Base-by-base conservation (phyloP, 92 coral and sea anemone genomes). In the Zoanthus gigantus region DNA sequence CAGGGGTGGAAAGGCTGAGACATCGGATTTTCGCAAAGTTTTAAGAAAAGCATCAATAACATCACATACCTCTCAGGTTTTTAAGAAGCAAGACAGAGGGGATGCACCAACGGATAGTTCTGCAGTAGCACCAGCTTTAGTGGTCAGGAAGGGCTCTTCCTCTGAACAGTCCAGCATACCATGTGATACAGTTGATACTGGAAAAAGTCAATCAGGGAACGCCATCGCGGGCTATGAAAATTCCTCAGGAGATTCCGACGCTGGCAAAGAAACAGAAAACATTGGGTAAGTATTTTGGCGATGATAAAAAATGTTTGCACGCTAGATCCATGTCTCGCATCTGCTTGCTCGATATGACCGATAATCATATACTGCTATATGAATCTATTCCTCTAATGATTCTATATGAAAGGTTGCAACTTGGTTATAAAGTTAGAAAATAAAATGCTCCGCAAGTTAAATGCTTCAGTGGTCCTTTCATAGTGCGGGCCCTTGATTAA, bases 21-120 rank as follows among this genome's bases (percentile, higher is more conserved):
- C 74, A 6, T 66, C 85, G 32, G 85, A 81, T 29, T 81, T 81
- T 46, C 85, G 85, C 29, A 81, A 81, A 63, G 85, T 81, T 14
- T 75, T 81, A 15, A 81, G 85, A 42, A 81, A 81, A 52, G 85
- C 85, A 13, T 81, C 85, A 18, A 66, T 74, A 0, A 47, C 73
- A 7, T 65, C 85, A 11, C 60, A 81, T 44, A 81, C 48, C 10
- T 71, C 85, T 46, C 75, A 66, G 56, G 50, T 81, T 12, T 81
- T 81, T 50, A 81, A 67, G 63, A 81, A 81, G 74, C 72, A 60
- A 52, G 84, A 79, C 34, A 77, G 54, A 42, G 50, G 54, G 15
- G 84, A 79, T 12, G 82, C 67, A 54, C 13, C 42, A 9, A 16
- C 45, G 12, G 82, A 77, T 30, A 23, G 44, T 18, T 7, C 73